A percentile compares a stretch with the other conserved stretches of the same genome.
These are phyloP conservation scores for Tiliacea aurago DNA, from an alignment of 2,888 invertebrate species.

Conservation along the genomic window DNA sequence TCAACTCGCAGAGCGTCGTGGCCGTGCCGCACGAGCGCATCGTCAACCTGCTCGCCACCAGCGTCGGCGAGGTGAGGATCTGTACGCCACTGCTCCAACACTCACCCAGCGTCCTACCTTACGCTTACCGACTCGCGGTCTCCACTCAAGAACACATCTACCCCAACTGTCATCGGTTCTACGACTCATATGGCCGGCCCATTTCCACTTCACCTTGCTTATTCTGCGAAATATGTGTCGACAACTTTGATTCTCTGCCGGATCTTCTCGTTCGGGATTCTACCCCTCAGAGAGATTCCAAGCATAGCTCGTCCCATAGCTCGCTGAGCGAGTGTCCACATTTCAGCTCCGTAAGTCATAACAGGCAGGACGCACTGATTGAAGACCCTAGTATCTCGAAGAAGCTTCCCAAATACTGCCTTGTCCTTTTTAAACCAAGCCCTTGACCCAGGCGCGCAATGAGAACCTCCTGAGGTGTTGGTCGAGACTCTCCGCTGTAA, in stretches of 20 bases:
- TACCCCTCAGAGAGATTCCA: neutral
- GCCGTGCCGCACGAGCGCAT: conserved; percentile 99
- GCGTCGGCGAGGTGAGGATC: conserved; percentile 99
- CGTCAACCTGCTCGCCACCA: conserved; percentile 99
- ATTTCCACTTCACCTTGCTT: neutral
- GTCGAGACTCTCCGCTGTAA: neutral
- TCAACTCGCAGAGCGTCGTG: conserved; percentile 99
- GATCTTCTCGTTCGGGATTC: neutral
- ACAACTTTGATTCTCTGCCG: neutral
- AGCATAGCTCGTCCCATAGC: neutral
- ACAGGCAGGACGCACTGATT: no score
- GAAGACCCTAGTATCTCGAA: neutral
- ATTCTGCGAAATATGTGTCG: neutral
- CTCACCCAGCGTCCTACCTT: no score
- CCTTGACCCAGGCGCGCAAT: neutral
- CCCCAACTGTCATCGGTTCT: neutral
- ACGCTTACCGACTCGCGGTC: neutral
- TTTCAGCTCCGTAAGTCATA: no score
- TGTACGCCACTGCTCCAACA: no score
- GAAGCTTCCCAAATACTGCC: neutral
- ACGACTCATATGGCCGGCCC: no score
- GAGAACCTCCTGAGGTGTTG: neutral
- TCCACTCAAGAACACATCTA: neutral
- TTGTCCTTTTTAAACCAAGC: neutral
- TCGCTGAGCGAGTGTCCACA: neutral